Base-by-base conservation (phyloP, 2,888 invertebrate species). In the Xestia sexstrigata region DNA sequence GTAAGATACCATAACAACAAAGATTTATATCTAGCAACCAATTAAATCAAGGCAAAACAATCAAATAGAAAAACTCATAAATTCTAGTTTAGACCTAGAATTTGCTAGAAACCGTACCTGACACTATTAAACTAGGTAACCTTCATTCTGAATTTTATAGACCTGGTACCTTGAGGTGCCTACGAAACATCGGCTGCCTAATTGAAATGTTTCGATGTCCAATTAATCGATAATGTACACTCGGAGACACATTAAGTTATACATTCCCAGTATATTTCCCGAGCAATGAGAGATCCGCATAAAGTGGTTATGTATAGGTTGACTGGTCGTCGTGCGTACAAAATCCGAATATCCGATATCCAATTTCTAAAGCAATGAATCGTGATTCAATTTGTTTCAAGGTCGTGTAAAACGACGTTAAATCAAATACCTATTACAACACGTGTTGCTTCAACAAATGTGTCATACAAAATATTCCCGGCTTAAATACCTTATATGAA, bases 141-240 rank as follows among this genome's bases (percentile, higher is more conserved):
- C 70, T 83, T 79, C 58, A 79, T 81, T 78, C 65, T 39, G n/a
- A 73, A 82, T 88, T n/a, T 81, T 82, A 87, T 81, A 58, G 70
- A 63, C 45, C 42, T 65, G 58, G 52, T 52, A 35, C 15, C 17
- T 42, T 49, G 26, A 55, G 62, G 17, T 42, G n/a, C 74, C 52
- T 60, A 52, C 42, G 45, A 49, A 75, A 55, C 65, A 67, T 75
- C 71, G 65, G 39, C 13, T 26, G 74, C 72, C 76, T 88, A 89
- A 91, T 90, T 90, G 89, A 91, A 92, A 89, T 89, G 89, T 90
- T 90, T 85, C 88, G 76, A 83, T 88, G 87, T 89, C 82, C 86
- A 81, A 89, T 90, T 90, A 89, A 91, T 91, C 87, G 84, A 84
- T 91, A 89, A 91, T 90, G 89, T 84, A 49, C 23, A 49, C 49